Evolutionary conservation across 2,888 invertebrate genomes (phyloP).

Genomic region (Nomada hirtipes): DNA sequence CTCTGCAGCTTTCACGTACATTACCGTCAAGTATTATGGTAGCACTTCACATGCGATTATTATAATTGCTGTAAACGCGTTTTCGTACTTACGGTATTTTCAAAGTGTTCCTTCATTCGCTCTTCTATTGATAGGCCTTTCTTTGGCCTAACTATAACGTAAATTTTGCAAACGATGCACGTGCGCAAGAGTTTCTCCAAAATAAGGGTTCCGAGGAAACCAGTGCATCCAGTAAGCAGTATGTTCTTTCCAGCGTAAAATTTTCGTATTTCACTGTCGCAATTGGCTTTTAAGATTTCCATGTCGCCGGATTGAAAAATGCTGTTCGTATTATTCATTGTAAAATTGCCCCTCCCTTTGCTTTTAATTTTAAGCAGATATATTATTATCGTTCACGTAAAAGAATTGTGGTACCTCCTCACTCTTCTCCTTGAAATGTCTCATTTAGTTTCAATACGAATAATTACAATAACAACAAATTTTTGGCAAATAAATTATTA

Average conservation of each 20-base stretch:
- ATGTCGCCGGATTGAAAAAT: not conserved
- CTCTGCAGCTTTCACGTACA: too few relatives aligned
- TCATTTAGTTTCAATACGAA: too few relatives aligned
- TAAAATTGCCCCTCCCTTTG: not conserved
- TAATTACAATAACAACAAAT: too few relatives aligned
- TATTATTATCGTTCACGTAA: too few relatives aligned
- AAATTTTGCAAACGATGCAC: conserved; percentile 55
- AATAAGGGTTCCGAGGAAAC: conserved; percentile 71
- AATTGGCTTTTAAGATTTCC: not conserved
- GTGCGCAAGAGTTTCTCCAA: conserved; percentile 74
- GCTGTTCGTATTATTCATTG: not conserved
- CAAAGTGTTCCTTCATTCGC: conserved; percentile 63
- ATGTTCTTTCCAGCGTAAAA: conserved; percentile 73
- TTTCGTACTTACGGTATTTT: conserved; percentile 64
- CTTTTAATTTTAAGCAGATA: too few relatives aligned
- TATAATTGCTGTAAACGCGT: too few relatives aligned
- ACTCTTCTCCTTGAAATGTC: too few relatives aligned
- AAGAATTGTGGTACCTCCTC: too few relatives aligned
- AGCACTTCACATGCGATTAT: too few relatives aligned
- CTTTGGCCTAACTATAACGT: conserved; percentile 63
- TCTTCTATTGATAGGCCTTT: conserved; percentile 41
- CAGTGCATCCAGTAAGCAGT: conserved; percentile 73
- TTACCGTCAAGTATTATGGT: too few relatives aligned
- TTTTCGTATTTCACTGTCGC: conserved; percentile 58
- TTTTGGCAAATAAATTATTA: too few relatives aligned